A percentile compares a stretch with the other conserved stretches of the same genome.
These are phyloP conservation scores for Medauroidea extradentata DNA, from an alignment of 1,140 invertebrate species.

Conservation along the genomic window DNA sequence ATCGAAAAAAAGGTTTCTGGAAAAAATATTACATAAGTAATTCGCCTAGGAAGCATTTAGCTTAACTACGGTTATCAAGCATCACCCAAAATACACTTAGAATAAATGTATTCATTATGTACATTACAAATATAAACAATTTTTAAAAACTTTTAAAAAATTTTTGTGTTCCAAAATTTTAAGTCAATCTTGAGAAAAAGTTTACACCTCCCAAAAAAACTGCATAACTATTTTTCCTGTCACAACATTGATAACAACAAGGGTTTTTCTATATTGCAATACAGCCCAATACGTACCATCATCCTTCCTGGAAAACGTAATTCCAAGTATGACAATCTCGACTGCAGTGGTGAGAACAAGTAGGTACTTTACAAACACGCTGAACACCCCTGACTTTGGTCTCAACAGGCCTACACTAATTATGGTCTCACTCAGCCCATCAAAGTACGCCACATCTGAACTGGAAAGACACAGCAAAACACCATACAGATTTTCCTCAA, in stretches of 20 bases:
- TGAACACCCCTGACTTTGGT: constrained; percentile 82
- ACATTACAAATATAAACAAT: too few species aligned
- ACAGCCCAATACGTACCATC: constrained; percentile 49
- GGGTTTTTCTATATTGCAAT: background rate
- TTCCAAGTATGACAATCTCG: constrained; percentile 87
- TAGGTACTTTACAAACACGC: constrained; percentile 88
- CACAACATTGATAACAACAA: background rate
- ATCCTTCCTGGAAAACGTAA: constrained; percentile 53
- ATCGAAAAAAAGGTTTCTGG: too few species aligned
- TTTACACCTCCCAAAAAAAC: too few species aligned
- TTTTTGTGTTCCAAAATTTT: too few species aligned
- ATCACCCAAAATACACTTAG: too few species aligned
- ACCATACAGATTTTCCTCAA: background rate
- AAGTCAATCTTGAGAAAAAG: too few species aligned
- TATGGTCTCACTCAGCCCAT: constrained; percentile 87
- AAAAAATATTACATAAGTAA: too few species aligned
- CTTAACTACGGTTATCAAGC: too few species aligned
- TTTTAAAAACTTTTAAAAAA: too few species aligned
- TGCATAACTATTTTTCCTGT: too few species aligned
- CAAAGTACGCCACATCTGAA: constrained; percentile 87
- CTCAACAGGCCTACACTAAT: constrained; percentile 80
- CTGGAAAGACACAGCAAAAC: constrained; percentile 42
- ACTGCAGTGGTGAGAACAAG: constrained; percentile 87
- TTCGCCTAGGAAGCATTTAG: too few species aligned
- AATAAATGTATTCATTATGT: too few species aligned